Evolutionary conservation across 2,113 vertebrate genomes (phyloP), one percentile per base, ranked within the genome.

Genomic region (Balaenoptera acutorostrata): DNA sequence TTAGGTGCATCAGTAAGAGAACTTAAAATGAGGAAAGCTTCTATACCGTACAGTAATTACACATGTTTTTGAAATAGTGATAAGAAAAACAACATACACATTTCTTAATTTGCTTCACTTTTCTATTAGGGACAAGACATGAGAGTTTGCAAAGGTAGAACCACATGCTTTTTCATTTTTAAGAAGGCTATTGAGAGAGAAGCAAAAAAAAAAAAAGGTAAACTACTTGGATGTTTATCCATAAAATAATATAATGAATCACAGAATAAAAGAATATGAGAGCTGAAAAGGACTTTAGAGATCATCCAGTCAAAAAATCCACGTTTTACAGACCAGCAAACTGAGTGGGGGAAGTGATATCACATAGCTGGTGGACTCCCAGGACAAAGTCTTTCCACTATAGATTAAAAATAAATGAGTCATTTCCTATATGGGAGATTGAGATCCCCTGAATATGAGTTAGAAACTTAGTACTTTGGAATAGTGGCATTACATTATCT

Each of bases 81-180:
- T 41, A 77, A 72, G 36, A 74, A 81, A 89, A 87, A 49, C 20
- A 88, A 82, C 2, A 72, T 27, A 64, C 3, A 78, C 52, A 81
- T 18, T 68, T 68, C 33, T 89, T 92, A 68, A 83, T 49, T 85
- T 82, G 31, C 36, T 49, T 85, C 0, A 55, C 12, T 94, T 86
- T 83, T 80, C 66, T 90, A 4, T 90, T 75, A 46, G 14, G 36
- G 61, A 82, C 6, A 91, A 93, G 49, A 64, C 63, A 71, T 13
- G 8, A 95, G 88, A 97, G 80, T 92, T 97, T 97, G 88, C 95
- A 96, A 94, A 90, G 74, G 74, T 92, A 90, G 69, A 92, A 74
- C 71, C 83, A 84, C 20, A 71, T 12, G 52, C n/a, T 61, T 93
- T 94, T 85, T 68, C 27, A 88, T 55, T 94, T 92, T 83, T 66